Conservation (phyloP, 92 coral and sea anemone species). For the Actinostola sp. region DNA sequence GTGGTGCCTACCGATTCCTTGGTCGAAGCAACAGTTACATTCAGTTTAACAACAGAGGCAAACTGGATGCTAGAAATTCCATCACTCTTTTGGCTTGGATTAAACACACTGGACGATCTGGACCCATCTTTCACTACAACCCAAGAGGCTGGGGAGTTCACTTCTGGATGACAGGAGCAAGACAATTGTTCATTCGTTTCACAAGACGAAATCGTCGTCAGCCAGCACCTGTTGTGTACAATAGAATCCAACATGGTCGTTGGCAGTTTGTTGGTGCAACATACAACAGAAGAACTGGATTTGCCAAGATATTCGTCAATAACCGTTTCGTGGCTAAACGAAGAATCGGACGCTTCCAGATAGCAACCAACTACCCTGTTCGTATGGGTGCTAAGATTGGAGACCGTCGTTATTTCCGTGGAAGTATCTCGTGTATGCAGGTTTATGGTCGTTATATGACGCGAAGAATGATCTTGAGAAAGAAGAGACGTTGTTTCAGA, state of each 20-base stretch:
- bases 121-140: no score
- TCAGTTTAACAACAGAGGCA: constrained; percentile 62
- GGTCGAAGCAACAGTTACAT: constrained; percentile 57
- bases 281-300: no score
- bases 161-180: no score
- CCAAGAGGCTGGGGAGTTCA: no score
- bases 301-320: constrained; percentile 63
- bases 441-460: constrained; percentile 6
- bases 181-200: no score
- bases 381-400: constrained; percentile 28
- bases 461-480: constrained; percentile 1
- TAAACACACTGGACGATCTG: constrained; percentile 56
- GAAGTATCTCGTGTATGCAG: constrained; percentile 39
- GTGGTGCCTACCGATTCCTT: constrained; percentile 49
- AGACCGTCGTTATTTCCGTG: constrained; percentile 24
- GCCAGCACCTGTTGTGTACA: no score
- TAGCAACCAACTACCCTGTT: constrained; percentile 56
- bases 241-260: no score
- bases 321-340: constrained; percentile 38
- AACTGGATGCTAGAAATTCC: constrained; percentile 52
- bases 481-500: constrained; percentile 23
- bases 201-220: no score
- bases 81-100: constrained; percentile 71
- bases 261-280: constrained; percentile 59
- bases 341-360: constrained; percentile 35